Conservation (phyloP, 2,888 invertebrate genomes). For the Dendrolimus pini region DNA sequence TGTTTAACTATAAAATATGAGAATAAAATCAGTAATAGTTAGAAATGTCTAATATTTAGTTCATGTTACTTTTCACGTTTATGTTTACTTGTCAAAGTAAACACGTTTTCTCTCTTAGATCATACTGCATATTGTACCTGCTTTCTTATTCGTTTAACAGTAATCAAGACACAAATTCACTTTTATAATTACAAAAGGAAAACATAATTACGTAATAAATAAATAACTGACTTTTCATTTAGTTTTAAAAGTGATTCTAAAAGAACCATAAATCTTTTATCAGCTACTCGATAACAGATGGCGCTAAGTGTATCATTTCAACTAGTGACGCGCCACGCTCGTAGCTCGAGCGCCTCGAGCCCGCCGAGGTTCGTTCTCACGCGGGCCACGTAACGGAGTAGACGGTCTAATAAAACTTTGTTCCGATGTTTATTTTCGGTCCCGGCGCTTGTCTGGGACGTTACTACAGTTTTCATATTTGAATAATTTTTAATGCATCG, state of each 20-base stretch:
- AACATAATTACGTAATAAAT: too few relatives aligned
- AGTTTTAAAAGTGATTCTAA: conserved; percentile 5
- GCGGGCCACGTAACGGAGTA: conserved; percentile 39
- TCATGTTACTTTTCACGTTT: too few relatives aligned
- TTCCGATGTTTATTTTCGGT: conserved; percentile 49
- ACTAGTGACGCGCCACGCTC: background rate
- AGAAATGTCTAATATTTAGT: too few relatives aligned
- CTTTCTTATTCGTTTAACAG: too few relatives aligned
- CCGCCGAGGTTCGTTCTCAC: conserved; percentile 25
- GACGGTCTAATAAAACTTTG: conserved; percentile 54
- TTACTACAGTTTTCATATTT: conserved; percentile 41
- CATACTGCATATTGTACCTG: too few relatives aligned
- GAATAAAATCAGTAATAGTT: too few relatives aligned
- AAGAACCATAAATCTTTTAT: conserved; percentile 34
- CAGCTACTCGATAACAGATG: conserved; percentile 61
- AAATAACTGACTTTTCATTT: too few relatives aligned
- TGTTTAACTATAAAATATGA: too few relatives aligned
- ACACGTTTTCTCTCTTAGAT: too few relatives aligned
- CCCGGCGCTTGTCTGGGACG: conserved; percentile 32
- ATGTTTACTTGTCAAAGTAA: too few relatives aligned
- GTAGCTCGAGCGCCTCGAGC: background rate
- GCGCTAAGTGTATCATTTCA: conserved; percentile 28
- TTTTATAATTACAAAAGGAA: too few relatives aligned
- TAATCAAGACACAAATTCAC: too few relatives aligned
- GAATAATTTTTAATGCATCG: conserved; percentile 37